These are phyloP conservation scores for Drosophila melanogaster DNA, from an alignment of 1,140 invertebrate species.

Conservation along the genomic window Release_6_plus_ISO1_MT NT_033779.5:15299501-15300000, in stretches of 20 bases:
- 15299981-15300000: background rate
- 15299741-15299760: slow-evolving; percentile 12
- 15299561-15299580: slow-evolving; percentile 18
- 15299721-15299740: slow-evolving; percentile 59
- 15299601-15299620: slow-evolving; percentile 42
- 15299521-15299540: background rate
- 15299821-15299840: slow-evolving; percentile 83
- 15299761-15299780: slow-evolving; percentile 55
- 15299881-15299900: slow-evolving; percentile 68
- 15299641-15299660: slow-evolving; percentile 5
- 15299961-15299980: slow-evolving; percentile 8
- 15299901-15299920: slow-evolving; percentile 78
- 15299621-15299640: background rate
- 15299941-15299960: slow-evolving; percentile 62
- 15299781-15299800: slow-evolving; percentile 74
- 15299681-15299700: slow-evolving; percentile 50
- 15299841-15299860: slow-evolving; percentile 83
- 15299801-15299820: slow-evolving; percentile 75
- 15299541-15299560: slow-evolving; percentile 11
- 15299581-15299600: slow-evolving; percentile 32
- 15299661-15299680: slow-evolving; percentile 41
- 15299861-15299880: slow-evolving; percentile 73
- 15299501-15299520: background rate
- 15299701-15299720: slow-evolving; percentile 65
- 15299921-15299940: slow-evolving; percentile 56